Evolutionary conservation across 2,797 vertebrate species (phyloP), one percentile per base, ranked within the genome.

Genomic region (Gadopsis marmoratus): DNA sequence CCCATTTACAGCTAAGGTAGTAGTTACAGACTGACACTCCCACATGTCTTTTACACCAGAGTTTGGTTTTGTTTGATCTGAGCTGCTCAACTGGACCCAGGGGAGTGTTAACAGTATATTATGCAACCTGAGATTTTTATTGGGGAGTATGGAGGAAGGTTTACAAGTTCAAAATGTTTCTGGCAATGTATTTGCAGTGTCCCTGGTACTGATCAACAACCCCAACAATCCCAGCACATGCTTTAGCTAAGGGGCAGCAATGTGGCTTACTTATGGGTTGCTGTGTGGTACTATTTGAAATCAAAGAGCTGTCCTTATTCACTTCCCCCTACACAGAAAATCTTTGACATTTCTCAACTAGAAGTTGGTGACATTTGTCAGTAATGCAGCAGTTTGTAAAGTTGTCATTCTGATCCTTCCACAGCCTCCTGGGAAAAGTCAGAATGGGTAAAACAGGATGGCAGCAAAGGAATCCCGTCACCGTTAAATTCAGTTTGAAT

Each of bases 51-150:
- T 70, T 53, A 79, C 51, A 35, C 41, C 71, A 67, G 35, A 33
- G 13, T 55, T 62, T 50, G 76, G 59, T 74, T 71, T 21, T 56
- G 62, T 69, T 67, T 12, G 21, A 41, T 17, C 2, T 7, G 29
- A 73, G 66, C 69, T 71, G 70, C 73, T 84, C n/a, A 58, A 73
- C 58, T 68, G 58, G 74, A 84, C 78, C 69, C 29, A 4, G 29
- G 35, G 45, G 29, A 74, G 35, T 41, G 43, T 74, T 58, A 60
- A 76, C 33, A 65, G 66, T 47, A 2, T 37, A 75, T 79, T 73
- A 54, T 39, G 63, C 19, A 82, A 82, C 14, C 19, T 70, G 45
- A 63, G n/a, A 37, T 21, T 61, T 69, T 58, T 56, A 55, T 23
- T 53, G 50, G 17, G 67, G n/a, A 67, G 53, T 35, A 58, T 12